Evolutionary conservation across 1,140 invertebrate species (phyloP), one percentile per base, ranked within the genome.

Genomic region (Plectrocnemia conspersa): DNA sequence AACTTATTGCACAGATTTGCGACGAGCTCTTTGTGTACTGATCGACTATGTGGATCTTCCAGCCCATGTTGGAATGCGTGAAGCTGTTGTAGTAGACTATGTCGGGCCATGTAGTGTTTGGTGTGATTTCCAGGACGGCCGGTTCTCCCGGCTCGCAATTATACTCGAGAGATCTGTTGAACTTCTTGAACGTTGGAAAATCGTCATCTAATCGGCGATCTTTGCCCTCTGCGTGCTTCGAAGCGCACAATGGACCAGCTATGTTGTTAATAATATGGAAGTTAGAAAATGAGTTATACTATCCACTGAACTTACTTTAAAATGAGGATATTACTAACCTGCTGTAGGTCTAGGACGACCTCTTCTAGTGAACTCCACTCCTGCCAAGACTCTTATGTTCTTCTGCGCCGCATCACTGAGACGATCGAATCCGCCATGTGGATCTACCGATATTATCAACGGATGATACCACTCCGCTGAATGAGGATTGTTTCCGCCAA

Each of bases 1-100:
- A 1, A 24, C 24, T 29, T 18, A 35, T 53, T 45, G n/a, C 22
- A 2, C 38, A 3, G 1, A 4, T 23, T 4, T 33, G 3, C n/a
- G 56, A 32, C 6, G 56, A 38, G 38, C 52, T 71, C 53, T 60
- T 66, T 4, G 61, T 68, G 57, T 82, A 86, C 57, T 76, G 79
- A 62, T 94, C 89, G 0, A 94, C 81, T 16, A 94, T 81, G 61
- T 88, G 82, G 59, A 94, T 90, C 70, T 89, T 90, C 83, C 87
- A 91, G 16, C 91, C 91, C 89, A 93, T 93, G 64, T 93, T 90
- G 1, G 84, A 79, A 58, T 93, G 89, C 0, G 88, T 91, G 70
- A 91, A 96, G 44, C 90, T 93, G 71, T 94, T 89, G 67, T 96
- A 97, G 72, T 95, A 97, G 13, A 97, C 90, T 7, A 82, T 77